Percentiles rank a stretch among this genome's conserved stretches.
These are phyloP conservation scores for Globodera ellingtonae DNA, from an alignment of 1,140 invertebrate genomes.

Conservation along the genomic window DNA sequence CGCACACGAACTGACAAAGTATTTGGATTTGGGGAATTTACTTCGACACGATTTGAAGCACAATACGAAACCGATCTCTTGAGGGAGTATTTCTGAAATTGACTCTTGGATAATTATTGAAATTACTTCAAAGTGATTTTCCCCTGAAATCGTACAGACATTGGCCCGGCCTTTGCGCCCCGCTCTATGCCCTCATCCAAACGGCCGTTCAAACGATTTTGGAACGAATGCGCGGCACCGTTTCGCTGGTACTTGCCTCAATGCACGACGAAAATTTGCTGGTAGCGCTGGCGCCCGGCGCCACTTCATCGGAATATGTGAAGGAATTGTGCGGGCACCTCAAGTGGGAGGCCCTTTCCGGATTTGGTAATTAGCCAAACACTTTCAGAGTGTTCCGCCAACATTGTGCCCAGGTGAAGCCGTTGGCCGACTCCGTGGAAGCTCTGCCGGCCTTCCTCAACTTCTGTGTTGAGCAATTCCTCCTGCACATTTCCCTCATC, in stretches of 20 bases:
- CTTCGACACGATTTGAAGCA: too few relatives aligned
- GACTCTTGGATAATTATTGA: too few relatives aligned
- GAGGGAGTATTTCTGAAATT: too few relatives aligned
- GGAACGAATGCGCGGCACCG: slow-evolving; percentile 41
- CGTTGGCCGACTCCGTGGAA: slow-evolving; percentile 51
- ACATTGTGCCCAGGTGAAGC: slow-evolving; percentile 46
- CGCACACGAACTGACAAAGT: slow-evolving; percentile 45
- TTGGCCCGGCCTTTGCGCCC: slow-evolving; percentile 50
- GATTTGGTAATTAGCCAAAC: neutral
- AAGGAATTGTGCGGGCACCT: slow-evolving; percentile 59
- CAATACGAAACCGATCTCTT: too few relatives aligned
- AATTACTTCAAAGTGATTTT: too few relatives aligned
- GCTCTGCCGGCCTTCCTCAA: slow-evolving; percentile 55
- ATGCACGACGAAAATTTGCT: slow-evolving; percentile 56
- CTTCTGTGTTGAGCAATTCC: slow-evolving; percentile 59
- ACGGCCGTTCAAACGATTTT: slow-evolving; percentile 32
- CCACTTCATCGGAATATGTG: slow-evolving; percentile 52
- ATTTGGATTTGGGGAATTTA: slow-evolving; percentile 7
- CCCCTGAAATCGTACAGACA: slow-evolving; percentile 15
- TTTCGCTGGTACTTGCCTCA: slow-evolving; percentile 48
- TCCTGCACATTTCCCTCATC: slow-evolving; percentile 55
- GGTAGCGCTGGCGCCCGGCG: slow-evolving; percentile 15
- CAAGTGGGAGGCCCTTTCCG: slow-evolving; percentile 18
- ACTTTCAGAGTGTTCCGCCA: slow-evolving; percentile 47
- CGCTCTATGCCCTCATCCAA: slow-evolving; percentile 50